A percentile compares a stretch with the other conserved stretches of the same genome.
Conservation (phyloP, 2,797 vertebrate genomes). For the Eupleurogrammus muticus region DNA sequence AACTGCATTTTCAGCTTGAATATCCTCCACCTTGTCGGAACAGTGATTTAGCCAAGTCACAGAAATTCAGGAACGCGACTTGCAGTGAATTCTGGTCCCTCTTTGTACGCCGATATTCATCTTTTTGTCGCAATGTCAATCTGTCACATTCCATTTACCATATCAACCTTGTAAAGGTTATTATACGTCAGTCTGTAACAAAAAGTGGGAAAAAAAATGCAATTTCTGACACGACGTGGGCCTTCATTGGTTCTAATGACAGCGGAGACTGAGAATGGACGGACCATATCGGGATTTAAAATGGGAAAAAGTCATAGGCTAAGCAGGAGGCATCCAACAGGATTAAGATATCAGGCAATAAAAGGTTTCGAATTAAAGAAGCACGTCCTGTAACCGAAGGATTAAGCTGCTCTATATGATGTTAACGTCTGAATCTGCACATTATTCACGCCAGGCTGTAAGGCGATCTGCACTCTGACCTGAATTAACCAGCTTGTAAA, state of each 20-base stretch:
- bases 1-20: background rate
- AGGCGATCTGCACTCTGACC: background rate
- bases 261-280: background rate
- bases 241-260: background rate
- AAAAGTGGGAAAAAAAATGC: background rate
- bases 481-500: background rate
- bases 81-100: background rate
- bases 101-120: background rate
- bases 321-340: background rate
- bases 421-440: background rate
- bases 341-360: background rate
- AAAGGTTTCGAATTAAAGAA: background rate
- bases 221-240: background rate
- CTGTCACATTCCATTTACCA: background rate
- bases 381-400: slow-evolving; percentile 1
- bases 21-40: background rate
- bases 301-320: background rate
- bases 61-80: background rate
- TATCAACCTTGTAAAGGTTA: background rate
- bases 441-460: too few species aligned
- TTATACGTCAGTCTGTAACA: background rate
- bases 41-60: too few species aligned
- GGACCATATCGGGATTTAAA: background rate
- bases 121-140: background rate
- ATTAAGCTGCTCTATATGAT: background rate